phyloP scores from a whole-genome alignment of 2,888 invertebrate species.

The Xestia ashworthii region DNA sequence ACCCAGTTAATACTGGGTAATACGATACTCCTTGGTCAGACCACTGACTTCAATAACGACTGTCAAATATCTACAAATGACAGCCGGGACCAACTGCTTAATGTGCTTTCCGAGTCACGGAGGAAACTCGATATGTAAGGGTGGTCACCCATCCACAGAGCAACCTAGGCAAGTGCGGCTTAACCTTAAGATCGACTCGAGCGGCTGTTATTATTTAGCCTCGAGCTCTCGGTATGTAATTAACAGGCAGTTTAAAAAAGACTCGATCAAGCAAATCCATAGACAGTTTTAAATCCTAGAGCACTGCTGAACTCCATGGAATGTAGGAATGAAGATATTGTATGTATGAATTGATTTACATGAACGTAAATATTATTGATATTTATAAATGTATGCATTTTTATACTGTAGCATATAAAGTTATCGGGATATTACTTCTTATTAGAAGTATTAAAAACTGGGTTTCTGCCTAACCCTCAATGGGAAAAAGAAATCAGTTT shows the following conservation, averaged over 20 bases:
- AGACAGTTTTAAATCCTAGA: conserved; percentile 26
- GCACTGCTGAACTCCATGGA: conserved; percentile 29
- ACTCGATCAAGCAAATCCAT: conserved; percentile 15
- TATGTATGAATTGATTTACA: conserved; percentile 29
- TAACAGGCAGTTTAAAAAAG: not conserved
- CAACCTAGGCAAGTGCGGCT: too few relatives aligned
- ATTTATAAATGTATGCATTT: conserved; percentile 50
- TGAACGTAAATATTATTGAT: not conserved
- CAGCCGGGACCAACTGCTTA: not conserved
- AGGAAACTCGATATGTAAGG: not conserved
- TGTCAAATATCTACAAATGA: not conserved
- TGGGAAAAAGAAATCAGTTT: too few relatives aligned
- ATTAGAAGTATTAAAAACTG: conserved; percentile 9
- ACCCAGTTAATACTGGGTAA: not conserved
- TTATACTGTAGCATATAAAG: conserved; percentile 43
- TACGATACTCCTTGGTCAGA: not conserved
- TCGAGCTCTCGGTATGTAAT: not conserved
- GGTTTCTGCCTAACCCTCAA: too few relatives aligned
- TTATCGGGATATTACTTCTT: conserved; percentile 21
- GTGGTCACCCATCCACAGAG: too few relatives aligned
- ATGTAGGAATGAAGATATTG: conserved; percentile 25
- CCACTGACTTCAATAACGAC: too few relatives aligned
- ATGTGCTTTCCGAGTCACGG: not conserved
- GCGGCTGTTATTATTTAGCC: too few relatives aligned
- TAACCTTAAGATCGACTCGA: too few relatives aligned